Evolutionary conservation across 2,888 invertebrate genomes (phyloP).

Genomic region (Coremacera marginata): DNA sequence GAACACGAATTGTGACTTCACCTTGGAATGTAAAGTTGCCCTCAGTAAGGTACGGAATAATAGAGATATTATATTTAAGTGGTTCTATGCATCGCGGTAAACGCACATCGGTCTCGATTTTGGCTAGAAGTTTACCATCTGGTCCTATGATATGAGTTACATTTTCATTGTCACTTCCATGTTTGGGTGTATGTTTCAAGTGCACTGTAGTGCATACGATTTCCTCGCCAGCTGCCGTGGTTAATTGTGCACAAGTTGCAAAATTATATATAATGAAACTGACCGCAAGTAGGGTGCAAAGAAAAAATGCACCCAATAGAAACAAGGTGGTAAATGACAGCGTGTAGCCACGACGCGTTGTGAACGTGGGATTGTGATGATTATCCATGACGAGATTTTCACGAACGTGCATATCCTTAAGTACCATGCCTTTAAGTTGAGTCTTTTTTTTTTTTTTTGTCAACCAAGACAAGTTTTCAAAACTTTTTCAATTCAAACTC

Average conservation of each 20-base stretch:
- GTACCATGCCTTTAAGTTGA: constrained; percentile 53
- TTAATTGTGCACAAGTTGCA: constrained; percentile 74
- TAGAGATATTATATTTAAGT: constrained; percentile 76
- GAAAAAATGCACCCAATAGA: constrained; percentile 75
- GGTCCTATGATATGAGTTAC: constrained; percentile 46
- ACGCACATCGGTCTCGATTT: constrained; percentile 74
- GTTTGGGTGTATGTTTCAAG: constrained; percentile 51
- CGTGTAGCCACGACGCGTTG: constrained; percentile 71
- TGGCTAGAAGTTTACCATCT: constrained; percentile 46
- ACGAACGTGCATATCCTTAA: constrained; percentile 64
- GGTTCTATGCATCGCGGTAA: constrained; percentile 79
- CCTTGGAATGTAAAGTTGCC: constrained; percentile 86
- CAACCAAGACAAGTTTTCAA: neutral
- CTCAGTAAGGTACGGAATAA: constrained; percentile 80
- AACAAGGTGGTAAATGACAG: constrained; percentile 76
- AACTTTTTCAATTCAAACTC: neutral
- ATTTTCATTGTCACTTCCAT: constrained; percentile 47
- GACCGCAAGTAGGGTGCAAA: constrained; percentile 77
- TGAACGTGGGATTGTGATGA: constrained; percentile 54
- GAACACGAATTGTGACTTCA: constrained; percentile 75
- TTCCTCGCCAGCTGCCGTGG: constrained; percentile 56
- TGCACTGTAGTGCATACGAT: constrained; percentile 60
- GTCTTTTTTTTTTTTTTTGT: neutral
- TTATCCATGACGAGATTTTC: constrained; percentile 59
- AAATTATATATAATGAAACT: constrained; percentile 84